These are phyloP conservation scores for Crematogaster levior DNA, from an alignment of 2,888 invertebrate genomes.

Conservation along the genomic window DNA sequence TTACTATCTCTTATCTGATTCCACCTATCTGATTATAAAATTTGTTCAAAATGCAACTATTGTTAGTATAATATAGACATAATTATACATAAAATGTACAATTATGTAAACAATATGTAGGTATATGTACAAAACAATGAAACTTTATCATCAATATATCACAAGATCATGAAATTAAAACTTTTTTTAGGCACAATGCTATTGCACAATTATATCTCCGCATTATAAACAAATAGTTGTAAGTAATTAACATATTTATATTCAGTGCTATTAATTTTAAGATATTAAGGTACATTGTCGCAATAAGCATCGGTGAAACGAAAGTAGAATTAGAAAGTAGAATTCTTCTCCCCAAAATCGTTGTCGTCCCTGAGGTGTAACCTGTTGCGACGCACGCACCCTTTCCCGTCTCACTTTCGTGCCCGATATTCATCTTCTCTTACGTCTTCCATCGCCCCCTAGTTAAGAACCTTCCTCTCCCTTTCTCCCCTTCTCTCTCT, in stretches of 20 bases:
- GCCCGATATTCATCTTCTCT: conserved; percentile 81
- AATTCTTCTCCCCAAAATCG: conserved; percentile 6
- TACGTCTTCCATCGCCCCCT: conserved; percentile 71
- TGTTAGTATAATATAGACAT: no score
- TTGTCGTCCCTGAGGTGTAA: conserved; percentile 69
- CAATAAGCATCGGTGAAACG: neutral
- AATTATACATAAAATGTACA: no score
- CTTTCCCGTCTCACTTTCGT: conserved; percentile 57
- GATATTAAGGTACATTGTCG: neutral
- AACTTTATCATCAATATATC: neutral
- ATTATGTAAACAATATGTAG: no score
- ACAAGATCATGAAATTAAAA: neutral
- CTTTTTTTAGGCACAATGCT: neutral
- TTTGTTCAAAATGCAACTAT: neutral
- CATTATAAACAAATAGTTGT: no score
- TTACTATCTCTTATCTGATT: neutral
- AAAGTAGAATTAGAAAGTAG: neutral
- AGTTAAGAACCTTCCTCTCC: conserved; percentile 28
- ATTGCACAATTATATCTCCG: no score
- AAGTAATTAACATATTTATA: neutral
- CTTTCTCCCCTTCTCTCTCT: neutral
- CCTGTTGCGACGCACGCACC: conserved; percentile 84
- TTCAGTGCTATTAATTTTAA: neutral
- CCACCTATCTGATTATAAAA: neutral
- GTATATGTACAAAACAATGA: neutral